Evolutionary conservation across 1,140 invertebrate genomes (phyloP), one percentile per base, ranked within the genome.

Genomic region (Dendroctonus valens): DNA sequence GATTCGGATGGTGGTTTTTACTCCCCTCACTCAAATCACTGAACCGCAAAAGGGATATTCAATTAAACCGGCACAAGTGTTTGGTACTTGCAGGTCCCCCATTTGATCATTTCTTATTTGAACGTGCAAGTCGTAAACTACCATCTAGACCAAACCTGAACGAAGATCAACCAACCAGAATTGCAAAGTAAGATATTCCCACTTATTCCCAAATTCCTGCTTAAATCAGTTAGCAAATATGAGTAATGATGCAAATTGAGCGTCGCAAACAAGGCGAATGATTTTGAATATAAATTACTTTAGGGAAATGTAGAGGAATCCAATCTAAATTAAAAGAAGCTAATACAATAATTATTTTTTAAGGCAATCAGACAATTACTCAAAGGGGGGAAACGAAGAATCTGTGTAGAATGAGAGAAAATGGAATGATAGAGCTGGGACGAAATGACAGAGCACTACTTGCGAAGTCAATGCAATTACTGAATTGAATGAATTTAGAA

Each of bases 401-500:
- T 65, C 52, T 48, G 4, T 57, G 53, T 48, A 42, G 53, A 65
- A 65, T 40, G 64, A 61, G 44, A 48, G 58, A 69, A 41, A 44
- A 54, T 41, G 49, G 58, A 59, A 69, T 69, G 55, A 66, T 66
- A 53, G 64, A 37, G 41, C 48, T 66, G 64, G 64, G 50, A 59
- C 55, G 63, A 66, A 67, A 66, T 70, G 69, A 70, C 69, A 59
- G 59, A 67, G 65, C 69, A 67, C 65, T 67, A 66, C 54, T 70
- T 66, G 55, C 37, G 53, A 57, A 70, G 69, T 73, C 69, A 70
- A 72, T 68, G 62, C 64, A 70, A 72, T 74, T 74, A 74, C 65
- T 8, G 68, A 68, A 74, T 72, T 65, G 70, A 71, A 71, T 69
- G 69, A 72, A 71, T 74, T 71, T 65, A 69, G 67, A 73, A 73